phyloP scores from a whole-genome alignment of 2,888 invertebrate species.

The Tipula lateralis region DNA sequence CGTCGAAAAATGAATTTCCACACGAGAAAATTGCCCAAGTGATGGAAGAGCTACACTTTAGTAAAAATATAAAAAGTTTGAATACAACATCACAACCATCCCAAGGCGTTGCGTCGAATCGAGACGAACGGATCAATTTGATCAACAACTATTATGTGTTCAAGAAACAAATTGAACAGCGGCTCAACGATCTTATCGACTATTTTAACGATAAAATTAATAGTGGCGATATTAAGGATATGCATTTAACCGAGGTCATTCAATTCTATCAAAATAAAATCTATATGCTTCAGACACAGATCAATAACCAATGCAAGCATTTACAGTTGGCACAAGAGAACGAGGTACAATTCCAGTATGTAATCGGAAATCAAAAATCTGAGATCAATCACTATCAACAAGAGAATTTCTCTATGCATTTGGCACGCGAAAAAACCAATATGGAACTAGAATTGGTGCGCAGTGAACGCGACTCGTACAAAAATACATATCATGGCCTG shows the following conservation, averaged over 20 bases:
- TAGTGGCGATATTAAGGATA: neutral
- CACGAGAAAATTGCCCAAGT: neutral
- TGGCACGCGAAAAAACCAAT: neutral
- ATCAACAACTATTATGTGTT: neutral
- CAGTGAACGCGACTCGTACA: neutral
- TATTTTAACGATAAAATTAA: neutral
- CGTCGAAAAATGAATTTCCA: neutral
- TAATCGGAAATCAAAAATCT: neutral
- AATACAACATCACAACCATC: neutral
- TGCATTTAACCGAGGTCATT: neutral
- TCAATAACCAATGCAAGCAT: neutral
- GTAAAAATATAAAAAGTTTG: neutral
- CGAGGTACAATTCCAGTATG: neutral
- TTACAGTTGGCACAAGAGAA: neutral
- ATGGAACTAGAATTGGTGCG: neutral
- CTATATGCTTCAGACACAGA: neutral
- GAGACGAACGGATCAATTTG: neutral
- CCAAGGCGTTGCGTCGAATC: neutral
- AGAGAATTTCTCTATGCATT: neutral
- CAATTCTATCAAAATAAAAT: conserved; percentile 21
- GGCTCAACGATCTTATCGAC: neutral
- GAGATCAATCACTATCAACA: neutral
- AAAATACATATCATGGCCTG: neutral
- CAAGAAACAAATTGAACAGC: neutral
- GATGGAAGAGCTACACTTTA: neutral